These are phyloP conservation scores for Cyanocitta stelleri DNA, from an alignment of 2,113 vertebrate genomes.

Conservation along the genomic window DNA sequence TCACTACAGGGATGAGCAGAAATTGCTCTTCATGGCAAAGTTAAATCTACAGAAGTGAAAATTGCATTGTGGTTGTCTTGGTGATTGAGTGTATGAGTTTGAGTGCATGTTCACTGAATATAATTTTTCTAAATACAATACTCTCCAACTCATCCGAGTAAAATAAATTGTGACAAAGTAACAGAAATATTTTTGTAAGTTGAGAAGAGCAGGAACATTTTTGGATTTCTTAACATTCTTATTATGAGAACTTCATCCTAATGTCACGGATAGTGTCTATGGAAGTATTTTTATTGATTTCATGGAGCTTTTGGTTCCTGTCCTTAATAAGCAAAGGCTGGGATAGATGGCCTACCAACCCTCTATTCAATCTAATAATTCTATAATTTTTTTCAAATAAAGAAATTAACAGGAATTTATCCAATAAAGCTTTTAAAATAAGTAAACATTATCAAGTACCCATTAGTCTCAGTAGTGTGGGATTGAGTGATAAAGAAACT, in stretches of 20 bases:
- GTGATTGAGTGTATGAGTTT: not conserved
- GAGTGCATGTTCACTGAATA: not conserved
- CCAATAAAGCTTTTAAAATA: not conserved
- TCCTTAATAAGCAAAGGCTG: not conserved
- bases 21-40: not conserved
- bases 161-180: not conserved
- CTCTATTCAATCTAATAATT: not conserved
- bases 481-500: not conserved
- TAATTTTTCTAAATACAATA: not conserved
- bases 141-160: not conserved
- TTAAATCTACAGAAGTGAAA: not conserved
- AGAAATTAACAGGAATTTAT: not conserved
- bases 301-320: not conserved
- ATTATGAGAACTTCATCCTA: not conserved
- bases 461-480: not conserved
- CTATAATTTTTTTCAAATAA: not conserved
- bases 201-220: not conserved
- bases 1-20: not conserved
- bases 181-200: not conserved
- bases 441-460: not conserved
- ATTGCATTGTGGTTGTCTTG: not conserved
- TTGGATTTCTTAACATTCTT: not conserved
- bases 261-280: not conserved
- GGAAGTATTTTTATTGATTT: not conserved
- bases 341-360: not conserved